These are phyloP conservation scores for Limanda limanda DNA, from an alignment of 2,113 vertebrate species.

Conservation along the genomic window DNA sequence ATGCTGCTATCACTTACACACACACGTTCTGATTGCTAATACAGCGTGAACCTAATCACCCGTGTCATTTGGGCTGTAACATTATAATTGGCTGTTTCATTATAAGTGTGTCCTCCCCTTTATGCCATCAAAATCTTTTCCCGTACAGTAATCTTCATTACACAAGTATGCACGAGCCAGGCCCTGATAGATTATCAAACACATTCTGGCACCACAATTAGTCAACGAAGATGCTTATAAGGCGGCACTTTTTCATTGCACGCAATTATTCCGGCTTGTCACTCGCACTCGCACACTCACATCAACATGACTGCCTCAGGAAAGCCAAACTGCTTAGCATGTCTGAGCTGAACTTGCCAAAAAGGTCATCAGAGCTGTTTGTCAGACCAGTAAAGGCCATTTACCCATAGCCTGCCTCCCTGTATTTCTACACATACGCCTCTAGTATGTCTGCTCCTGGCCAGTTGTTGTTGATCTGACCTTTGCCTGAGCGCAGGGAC, in stretches of 20 bases:
- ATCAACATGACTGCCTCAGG: constrained; percentile 14
- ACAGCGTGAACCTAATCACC: constrained; percentile 29
- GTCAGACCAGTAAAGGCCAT: constrained; percentile 62
- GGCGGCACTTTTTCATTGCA: constrained; percentile 24
- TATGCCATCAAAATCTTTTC: constrained; percentile 19
- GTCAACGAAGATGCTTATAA: constrained; percentile 27
- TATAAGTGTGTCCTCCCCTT: background rate
- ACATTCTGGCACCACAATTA: constrained; percentile 49
- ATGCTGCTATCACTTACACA: constrained; percentile 14
- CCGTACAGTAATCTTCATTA: constrained; percentile 45
- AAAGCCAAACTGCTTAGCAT: constrained; percentile 28
- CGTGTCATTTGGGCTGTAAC: constrained; percentile 32
- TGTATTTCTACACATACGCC: constrained; percentile 23
- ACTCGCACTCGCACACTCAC: constrained; percentile 25
- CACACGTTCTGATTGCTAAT: constrained; percentile 12
- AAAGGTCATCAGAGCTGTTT: constrained; percentile 63
- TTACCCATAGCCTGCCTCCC: background rate
- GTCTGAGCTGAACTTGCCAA: constrained; percentile 24
- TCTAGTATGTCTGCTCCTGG: constrained; percentile 15
- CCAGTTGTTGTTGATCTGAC: constrained; percentile 53
- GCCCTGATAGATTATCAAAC: constrained; percentile 47
- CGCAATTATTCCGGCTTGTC: constrained; percentile 31
- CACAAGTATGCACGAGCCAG: background rate
- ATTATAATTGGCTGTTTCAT: constrained; percentile 29
- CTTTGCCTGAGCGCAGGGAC: constrained; percentile 45